phyloP scores from a whole-genome alignment of 2,797 vertebrate genomes.

The Naso thynnoides region DNA sequence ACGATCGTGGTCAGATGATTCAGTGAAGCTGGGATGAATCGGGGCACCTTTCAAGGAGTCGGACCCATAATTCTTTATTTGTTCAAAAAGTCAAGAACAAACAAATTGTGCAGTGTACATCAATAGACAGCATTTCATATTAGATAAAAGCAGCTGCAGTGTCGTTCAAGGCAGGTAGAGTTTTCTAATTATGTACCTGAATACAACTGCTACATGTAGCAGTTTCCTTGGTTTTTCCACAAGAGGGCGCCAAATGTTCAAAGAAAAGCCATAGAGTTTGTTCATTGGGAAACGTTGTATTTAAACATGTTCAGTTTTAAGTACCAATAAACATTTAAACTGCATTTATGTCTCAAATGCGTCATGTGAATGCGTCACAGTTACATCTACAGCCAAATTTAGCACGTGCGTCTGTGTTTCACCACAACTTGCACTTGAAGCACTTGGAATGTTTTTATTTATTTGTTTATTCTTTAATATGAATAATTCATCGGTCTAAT shows the following conservation, averaged over 20 bases:
- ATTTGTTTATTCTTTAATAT: not conserved
- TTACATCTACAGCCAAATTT: not conserved
- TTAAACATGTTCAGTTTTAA: conserved; percentile 13
- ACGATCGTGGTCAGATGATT: conserved; percentile 1
- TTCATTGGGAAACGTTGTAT: not conserved
- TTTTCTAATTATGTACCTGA: conserved; percentile 42
- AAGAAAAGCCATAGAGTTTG: not conserved
- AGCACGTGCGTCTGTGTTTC: not conserved
- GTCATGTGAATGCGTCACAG: not conserved
- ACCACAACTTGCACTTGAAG: not conserved
- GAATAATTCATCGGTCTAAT: not conserved
- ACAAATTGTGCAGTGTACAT: conserved; percentile 26
- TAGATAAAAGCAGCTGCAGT: conserved; percentile 28
- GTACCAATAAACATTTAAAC: conserved; percentile 21
- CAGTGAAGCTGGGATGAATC: conserved; percentile 18
- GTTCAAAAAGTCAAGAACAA: conserved; percentile 18
- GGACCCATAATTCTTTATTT: not conserved
- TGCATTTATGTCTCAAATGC: not conserved
- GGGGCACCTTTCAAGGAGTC: not conserved
- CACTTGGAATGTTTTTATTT: not conserved
- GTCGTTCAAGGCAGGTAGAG: conserved; percentile 25
- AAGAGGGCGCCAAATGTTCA: conserved; percentile 21
- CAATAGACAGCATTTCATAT: conserved; percentile 20
- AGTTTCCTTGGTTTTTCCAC: conserved; percentile 51
- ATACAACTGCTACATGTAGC: conserved; percentile 49